Percentiles rank a stretch among this genome's conserved stretches.
Conservation (phyloP, 2,888 invertebrate genomes). For the Leptothorax acervorum region DNA sequence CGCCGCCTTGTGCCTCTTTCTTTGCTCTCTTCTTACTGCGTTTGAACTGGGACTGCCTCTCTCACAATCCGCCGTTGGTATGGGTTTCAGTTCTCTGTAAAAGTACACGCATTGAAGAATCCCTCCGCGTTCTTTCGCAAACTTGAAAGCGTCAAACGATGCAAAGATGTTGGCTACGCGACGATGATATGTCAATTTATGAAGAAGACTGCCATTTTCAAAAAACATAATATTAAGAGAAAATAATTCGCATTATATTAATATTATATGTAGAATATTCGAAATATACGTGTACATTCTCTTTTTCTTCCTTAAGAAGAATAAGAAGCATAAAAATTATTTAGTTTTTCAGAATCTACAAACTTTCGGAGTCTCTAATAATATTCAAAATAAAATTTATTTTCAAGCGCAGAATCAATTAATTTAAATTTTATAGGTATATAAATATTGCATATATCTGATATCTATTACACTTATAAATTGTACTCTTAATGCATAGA, state of each 20-base stretch:
- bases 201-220: neutral
- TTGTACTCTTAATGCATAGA: neutral
- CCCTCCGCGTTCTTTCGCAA: neutral
- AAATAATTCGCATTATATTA: neutral
- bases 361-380: neutral
- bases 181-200: neutral
- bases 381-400: neutral
- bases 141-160: neutral
- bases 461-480: neutral
- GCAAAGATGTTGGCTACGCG: neutral
- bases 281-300: neutral
- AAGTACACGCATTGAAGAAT: slow-evolving; percentile 33
- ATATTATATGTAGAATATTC: neutral
- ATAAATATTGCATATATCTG: neutral
- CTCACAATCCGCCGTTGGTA: slow-evolving; percentile 87
- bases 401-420: neutral
- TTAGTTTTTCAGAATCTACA: neutral
- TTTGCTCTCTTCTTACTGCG: slow-evolving; percentile 87
- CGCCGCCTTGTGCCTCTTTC: slow-evolving; percentile 91
- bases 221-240: neutral
- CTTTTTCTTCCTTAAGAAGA: neutral
- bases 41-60: slow-evolving; percentile 74
- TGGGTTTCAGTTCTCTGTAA: slow-evolving; percentile 89
- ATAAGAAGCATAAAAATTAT: neutral
- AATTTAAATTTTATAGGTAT: neutral